Percentiles rank a stretch among this genome's conserved stretches.
Evolutionary conservation across 2,797 vertebrate genomes (phyloP).

Genomic region (Vipera latastei): DNA sequence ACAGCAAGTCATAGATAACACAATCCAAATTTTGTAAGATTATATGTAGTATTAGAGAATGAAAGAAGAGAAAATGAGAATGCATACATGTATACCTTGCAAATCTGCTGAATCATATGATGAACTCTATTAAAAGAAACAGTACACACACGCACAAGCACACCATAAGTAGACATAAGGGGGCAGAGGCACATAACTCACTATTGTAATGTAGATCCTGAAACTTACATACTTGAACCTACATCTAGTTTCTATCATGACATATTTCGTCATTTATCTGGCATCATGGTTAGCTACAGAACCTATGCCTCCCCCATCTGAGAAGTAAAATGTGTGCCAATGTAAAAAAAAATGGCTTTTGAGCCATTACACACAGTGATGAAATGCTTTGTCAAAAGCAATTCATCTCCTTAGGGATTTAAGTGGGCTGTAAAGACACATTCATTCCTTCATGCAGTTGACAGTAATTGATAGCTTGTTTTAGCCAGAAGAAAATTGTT

Average conservation of each 20-base stretch:
- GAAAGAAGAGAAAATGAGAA: not conserved
- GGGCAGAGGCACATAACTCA: not conserved
- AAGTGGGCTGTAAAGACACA: not conserved
- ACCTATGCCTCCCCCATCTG: not conserved
- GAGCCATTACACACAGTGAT: not conserved
- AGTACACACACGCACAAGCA: not conserved
- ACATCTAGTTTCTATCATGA: not conserved
- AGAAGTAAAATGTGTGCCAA: not conserved
- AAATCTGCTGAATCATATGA: not conserved
- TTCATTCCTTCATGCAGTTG: not conserved
- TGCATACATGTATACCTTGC: not conserved
- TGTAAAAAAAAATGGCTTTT: not conserved
- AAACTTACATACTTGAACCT: not conserved
- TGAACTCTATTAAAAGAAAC: not conserved
- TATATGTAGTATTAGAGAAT: not conserved
- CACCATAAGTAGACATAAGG: not conserved
- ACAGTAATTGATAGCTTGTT: not conserved
- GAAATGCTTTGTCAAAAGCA: not conserved
- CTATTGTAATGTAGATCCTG: too few relatives aligned
- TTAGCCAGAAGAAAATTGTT: not conserved
- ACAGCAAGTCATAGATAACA: not conserved
- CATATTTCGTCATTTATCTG: not conserved
- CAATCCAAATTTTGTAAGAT: not conserved
- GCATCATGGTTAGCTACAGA: not conserved
- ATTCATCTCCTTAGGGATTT: not conserved